Conservation (phyloP, 2,113 vertebrate species). For the Nerophis lumbriciformis region DNA sequence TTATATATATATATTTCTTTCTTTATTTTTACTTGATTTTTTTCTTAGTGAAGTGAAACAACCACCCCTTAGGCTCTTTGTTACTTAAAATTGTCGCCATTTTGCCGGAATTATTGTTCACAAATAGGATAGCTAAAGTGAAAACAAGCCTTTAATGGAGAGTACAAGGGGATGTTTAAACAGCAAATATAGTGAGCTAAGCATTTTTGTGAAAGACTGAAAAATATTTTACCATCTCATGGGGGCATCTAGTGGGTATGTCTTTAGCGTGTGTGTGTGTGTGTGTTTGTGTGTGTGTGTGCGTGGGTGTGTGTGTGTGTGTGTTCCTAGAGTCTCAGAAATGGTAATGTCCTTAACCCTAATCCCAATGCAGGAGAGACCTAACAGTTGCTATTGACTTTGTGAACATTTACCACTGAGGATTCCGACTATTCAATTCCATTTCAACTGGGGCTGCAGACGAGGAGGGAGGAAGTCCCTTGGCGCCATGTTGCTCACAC, state of each 20-base stretch:
- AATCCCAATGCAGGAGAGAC: constrained; percentile 60
- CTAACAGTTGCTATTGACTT: constrained; percentile 66
- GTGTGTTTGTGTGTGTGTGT: constrained; percentile 35
- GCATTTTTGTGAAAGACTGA: constrained; percentile 54
- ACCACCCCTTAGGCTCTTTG: constrained; percentile 53
- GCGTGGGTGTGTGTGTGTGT: constrained; percentile 37
- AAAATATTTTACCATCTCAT: constrained; percentile 60
- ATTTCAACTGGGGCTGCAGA: constrained; percentile 68
- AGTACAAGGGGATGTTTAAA: constrained; percentile 57
- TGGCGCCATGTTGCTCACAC: constrained; percentile 52
- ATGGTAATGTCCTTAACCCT: constrained; percentile 68
- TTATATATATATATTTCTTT: too few relatives aligned
- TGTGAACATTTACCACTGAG: constrained; percentile 65
- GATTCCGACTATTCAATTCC: constrained; percentile 70
- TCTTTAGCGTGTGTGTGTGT: constrained; percentile 26
- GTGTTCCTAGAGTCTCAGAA: constrained; percentile 58
- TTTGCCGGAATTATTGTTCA: constrained; percentile 47
- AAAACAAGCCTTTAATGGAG: constrained; percentile 53
- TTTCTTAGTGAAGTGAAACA: constrained; percentile 5
- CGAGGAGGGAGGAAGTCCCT: constrained; percentile 63
- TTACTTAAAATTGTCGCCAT: constrained; percentile 44
- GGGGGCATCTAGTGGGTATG: constrained; percentile 50
- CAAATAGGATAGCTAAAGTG: constrained; percentile 60
- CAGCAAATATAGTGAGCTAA: constrained; percentile 58
- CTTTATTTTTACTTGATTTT: too few relatives aligned